phyloP scores from a whole-genome alignment of 2,113 vertebrate genomes.

The Oceanites oceanicus region DNA sequence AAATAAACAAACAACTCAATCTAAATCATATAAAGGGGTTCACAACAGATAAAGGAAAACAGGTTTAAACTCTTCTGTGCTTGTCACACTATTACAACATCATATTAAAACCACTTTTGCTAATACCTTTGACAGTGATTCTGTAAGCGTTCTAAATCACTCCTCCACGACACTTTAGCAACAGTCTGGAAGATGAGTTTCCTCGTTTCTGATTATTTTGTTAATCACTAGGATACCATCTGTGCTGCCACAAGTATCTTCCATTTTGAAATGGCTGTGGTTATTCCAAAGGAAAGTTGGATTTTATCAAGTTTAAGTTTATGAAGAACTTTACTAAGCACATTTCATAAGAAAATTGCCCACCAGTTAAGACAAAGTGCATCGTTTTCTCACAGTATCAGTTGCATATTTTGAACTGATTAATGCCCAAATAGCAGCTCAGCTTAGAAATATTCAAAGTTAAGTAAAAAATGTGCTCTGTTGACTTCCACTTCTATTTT shows the following conservation, averaged over 20 bases:
- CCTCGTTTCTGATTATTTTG: accelerated
- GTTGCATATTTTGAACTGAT: not conserved
- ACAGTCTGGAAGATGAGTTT: not conserved
- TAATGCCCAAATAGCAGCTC: not conserved
- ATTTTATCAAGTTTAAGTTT: not conserved
- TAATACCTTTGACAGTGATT: no score
- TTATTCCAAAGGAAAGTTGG: not conserved
- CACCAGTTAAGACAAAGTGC: not conserved
- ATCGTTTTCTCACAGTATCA: not conserved
- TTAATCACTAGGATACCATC: not conserved
- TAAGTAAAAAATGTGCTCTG: not conserved
- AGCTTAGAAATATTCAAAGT: not conserved
- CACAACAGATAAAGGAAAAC: not conserved
- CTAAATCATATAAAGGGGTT: not conserved
- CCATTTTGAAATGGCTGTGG: not conserved
- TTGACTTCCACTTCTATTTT: not conserved
- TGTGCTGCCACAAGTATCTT: not conserved
- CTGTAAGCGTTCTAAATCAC: no score
- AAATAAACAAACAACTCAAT: not conserved
- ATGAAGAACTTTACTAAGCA: not conserved
- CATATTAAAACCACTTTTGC: no score
- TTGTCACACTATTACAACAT: not conserved
- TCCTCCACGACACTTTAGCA: not conserved
- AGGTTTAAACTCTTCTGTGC: not conserved
- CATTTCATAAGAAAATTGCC: not conserved